Conservation (phyloP, 2,797 vertebrate species). For the Arremon brunneinucha region DNA sequence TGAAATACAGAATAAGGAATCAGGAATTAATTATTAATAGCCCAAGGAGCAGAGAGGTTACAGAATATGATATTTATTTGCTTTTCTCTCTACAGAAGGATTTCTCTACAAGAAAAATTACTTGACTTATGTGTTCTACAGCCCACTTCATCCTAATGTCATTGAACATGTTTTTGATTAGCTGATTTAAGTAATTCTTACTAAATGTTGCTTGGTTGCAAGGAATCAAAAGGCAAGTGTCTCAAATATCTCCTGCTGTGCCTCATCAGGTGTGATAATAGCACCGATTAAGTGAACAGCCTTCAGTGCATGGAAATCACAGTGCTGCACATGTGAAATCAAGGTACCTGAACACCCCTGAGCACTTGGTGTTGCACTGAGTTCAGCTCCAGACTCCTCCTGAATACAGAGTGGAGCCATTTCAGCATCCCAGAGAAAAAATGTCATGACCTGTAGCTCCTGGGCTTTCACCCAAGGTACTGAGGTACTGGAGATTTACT, state of each 20-base stretch:
- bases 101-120: constrained; percentile 28
- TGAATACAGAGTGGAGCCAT: background rate
- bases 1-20: background rate
- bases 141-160: constrained; percentile 43
- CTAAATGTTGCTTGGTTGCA: constrained; percentile 45
- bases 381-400: background rate
- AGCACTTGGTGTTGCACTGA: background rate
- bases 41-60: background rate
- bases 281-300: constrained; percentile 32
- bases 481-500: background rate
- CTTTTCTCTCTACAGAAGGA: background rate
- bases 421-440: background rate
- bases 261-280: constrained; percentile 59
- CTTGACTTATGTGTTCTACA: constrained; percentile 10
- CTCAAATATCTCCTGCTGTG: constrained; percentile 47
- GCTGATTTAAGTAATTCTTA: constrained; percentile 54
- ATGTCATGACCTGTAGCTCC: background rate
- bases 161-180: constrained; percentile 50
- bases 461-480: background rate
- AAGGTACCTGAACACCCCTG: background rate
- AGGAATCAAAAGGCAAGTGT: constrained; percentile 47
- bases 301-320: constrained; percentile 1
- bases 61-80: background rate
- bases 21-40: background rate
- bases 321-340: background rate